Percentiles rank a stretch among this genome's conserved stretches.
Evolutionary conservation across 2,888 invertebrate species (phyloP).

Genomic region (Drosophila neoperkinsi): DNA sequence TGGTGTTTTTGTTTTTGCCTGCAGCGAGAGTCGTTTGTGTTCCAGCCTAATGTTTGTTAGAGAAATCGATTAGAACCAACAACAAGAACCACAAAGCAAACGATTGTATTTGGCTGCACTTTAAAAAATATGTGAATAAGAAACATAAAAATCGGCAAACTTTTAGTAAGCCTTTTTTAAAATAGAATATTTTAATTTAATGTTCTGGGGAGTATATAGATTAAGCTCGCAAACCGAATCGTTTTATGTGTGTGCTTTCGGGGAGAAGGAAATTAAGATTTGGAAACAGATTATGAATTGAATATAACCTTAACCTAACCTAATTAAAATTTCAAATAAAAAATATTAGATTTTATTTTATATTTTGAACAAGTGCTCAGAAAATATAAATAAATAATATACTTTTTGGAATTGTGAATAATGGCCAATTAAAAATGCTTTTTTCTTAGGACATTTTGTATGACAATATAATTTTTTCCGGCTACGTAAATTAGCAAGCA

Average conservation of each 20-base stretch:
- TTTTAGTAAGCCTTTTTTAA: not conserved
- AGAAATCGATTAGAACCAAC: constrained; percentile 80
- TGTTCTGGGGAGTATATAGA: not conserved
- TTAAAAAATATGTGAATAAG: not conserved
- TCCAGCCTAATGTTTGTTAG: constrained; percentile 74
- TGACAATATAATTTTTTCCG: too few relatives aligned
- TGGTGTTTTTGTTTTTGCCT: constrained; percentile 33
- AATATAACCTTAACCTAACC: rapidly evolving
- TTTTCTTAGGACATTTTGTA: not conserved
- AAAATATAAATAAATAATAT: not conserved
- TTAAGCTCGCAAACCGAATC: not conserved
- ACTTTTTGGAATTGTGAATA: too few relatives aligned
- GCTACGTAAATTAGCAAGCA: not conserved
- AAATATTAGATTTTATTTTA: too few relatives aligned
- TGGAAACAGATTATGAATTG: not conserved
- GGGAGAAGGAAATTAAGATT: not conserved
- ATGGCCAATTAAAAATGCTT: not conserved
- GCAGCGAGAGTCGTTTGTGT: constrained; percentile 75
- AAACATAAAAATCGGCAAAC: not conserved
- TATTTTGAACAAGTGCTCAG: not conserved
- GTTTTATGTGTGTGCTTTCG: not conserved
- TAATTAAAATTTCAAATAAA: too few relatives aligned
- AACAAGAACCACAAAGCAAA: constrained; percentile 61
- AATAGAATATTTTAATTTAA: not conserved
- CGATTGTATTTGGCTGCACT: constrained; percentile 55